Percentiles rank a stretch among this genome's conserved stretches.
Conservation (phyloP, 1,140 invertebrate genomes). For the Cepaea nemoralis region DNA sequence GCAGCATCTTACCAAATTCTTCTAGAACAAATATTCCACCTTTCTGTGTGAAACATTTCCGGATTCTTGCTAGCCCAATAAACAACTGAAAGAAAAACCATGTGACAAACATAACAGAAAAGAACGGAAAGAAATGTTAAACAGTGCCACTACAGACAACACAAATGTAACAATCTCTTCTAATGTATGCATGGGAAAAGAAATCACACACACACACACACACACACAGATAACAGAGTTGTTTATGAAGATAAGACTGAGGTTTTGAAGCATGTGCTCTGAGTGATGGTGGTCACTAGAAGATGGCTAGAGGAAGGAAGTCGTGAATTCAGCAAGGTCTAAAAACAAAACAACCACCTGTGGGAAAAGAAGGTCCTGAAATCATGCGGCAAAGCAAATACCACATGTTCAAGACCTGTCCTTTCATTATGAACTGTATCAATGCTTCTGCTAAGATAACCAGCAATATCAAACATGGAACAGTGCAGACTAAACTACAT, state of each 20-base stretch:
- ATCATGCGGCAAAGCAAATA: background rate
- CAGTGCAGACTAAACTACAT: constrained; percentile 7
- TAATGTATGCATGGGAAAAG: constrained; percentile 18
- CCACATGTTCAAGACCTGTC: background rate
- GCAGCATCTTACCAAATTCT: constrained; percentile 77
- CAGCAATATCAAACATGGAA: constrained; percentile 16
- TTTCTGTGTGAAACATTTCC: constrained; percentile 99
- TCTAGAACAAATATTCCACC: constrained; percentile 99
- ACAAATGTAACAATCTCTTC: constrained; percentile 20
- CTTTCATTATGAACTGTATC: background rate
- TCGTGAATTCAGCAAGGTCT: background rate
- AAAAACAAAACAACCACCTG: constrained; percentile 10
- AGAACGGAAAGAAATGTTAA: constrained; percentile 37
- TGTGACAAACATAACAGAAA: constrained; percentile 62
- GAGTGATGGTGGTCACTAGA: constrained; percentile 13
- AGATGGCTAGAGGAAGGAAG: constrained; percentile 1
- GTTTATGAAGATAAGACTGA: constrained; percentile 6
- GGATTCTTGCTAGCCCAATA: constrained; percentile 97
- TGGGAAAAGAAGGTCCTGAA: constrained; percentile 12
- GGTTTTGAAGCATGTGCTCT: background rate
- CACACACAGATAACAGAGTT: background rate
- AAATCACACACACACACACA: background rate
- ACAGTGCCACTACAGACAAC: constrained; percentile 18
- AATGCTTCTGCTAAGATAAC: background rate
- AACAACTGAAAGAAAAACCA: constrained; percentile 89